Percentiles rank a stretch among this genome's conserved stretches.
Conservation (phyloP, 2,113 vertebrate species). For the Anser cygnoides region DNA sequence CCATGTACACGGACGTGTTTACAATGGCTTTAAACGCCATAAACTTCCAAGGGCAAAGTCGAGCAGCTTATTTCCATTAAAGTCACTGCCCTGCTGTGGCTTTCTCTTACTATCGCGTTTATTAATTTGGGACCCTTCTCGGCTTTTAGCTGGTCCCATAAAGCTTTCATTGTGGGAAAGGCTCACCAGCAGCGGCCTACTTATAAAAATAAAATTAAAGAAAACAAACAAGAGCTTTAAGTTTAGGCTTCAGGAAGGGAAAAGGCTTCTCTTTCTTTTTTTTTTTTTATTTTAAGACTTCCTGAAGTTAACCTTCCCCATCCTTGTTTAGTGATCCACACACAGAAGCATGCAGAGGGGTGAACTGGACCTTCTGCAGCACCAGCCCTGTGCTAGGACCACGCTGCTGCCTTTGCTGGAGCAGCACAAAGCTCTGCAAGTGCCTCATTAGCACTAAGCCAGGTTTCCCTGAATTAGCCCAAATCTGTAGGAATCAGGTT, state of each 20-base stretch:
- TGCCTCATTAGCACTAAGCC: background rate
- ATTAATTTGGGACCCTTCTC: slow-evolving; percentile 45
- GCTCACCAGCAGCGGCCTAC: background rate
- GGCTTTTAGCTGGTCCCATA: background rate
- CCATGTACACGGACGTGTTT: slow-evolving; percentile 89
- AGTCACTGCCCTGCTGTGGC: slow-evolving; percentile 32
- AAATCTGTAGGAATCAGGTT: background rate
- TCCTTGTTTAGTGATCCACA: background rate
- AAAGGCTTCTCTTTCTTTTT: background rate
- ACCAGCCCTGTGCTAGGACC: background rate
- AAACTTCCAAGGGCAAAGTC: slow-evolving; percentile 81
- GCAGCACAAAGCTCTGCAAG: background rate
- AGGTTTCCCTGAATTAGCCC: accelerated
- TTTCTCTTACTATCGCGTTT: slow-evolving; percentile 44
- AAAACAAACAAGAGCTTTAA: background rate
- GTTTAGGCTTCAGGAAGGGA: background rate
- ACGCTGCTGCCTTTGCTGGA: background rate
- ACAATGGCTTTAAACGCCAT: slow-evolving; percentile 88
- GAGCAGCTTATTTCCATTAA: slow-evolving; percentile 68
- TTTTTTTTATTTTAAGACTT: background rate
- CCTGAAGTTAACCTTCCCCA: background rate
- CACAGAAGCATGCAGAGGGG: background rate
- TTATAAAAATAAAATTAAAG: background rate
- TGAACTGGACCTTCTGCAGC: background rate
- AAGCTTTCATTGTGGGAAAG: background rate